These are phyloP conservation scores for Acrocyrtus sp. DNA, from an alignment of 2,888 invertebrate genomes.

Conservation along the genomic window DNA sequence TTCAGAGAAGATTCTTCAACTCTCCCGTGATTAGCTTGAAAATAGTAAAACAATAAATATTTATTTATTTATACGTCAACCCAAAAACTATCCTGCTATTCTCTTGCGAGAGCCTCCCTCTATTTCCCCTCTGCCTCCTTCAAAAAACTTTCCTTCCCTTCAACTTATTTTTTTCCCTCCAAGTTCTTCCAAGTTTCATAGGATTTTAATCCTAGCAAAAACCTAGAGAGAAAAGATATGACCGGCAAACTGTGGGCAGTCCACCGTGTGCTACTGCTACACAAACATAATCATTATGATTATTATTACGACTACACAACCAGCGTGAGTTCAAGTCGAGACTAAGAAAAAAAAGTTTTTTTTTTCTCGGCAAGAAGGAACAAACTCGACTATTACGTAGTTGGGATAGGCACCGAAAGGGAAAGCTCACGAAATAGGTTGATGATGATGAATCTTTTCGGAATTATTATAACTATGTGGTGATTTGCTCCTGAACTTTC, in stretches of 20 bases:
- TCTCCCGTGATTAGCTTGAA: too few relatives aligned
- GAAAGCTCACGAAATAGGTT: not conserved
- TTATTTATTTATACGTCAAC: not conserved
- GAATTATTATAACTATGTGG: conserved; percentile 11
- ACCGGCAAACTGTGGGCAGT: conserved; percentile 18
- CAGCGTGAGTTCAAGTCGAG: conserved; percentile 7
- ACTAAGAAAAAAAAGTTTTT: conserved; percentile 1
- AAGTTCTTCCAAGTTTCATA: not conserved
- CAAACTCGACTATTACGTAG: too few relatives aligned
- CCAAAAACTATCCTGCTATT: too few relatives aligned
- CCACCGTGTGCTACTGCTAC: not conserved
- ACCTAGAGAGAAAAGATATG: conserved; percentile 3
- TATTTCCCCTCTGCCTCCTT: too few relatives aligned
- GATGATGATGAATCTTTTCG: conserved; percentile 19
- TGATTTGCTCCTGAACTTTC: not conserved
- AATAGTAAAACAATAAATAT: not conserved
- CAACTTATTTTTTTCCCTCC: not conserved
- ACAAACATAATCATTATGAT: conserved; percentile 24
- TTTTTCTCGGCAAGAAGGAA: not conserved
- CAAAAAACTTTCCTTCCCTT: not conserved
- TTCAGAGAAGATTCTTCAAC: too few relatives aligned
- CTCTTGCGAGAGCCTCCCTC: too few relatives aligned
- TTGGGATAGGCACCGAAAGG: not conserved
- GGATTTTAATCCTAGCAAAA: not conserved
- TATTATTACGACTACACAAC: conserved; percentile 12